Percentiles rank a stretch among this genome's conserved stretches.
Conservation (phyloP, 1,140 invertebrate species). For the Calephelis virginiensis region DNA sequence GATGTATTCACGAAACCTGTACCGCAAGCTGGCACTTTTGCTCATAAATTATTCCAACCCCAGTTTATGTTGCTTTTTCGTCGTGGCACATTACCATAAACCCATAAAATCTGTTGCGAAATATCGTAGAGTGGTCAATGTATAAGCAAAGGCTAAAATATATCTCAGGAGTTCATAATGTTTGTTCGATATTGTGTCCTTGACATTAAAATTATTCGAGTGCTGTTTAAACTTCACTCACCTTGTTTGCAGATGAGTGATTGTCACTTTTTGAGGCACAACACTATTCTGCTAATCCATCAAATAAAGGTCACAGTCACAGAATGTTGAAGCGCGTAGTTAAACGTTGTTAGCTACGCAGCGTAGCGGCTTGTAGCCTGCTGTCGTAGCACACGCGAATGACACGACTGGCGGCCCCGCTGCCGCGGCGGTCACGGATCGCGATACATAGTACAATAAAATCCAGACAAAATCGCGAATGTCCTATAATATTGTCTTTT, state of each 20-base stretch:
- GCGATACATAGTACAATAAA: constrained; percentile 43
- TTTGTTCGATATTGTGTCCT: constrained; percentile 73
- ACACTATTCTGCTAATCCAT: constrained; percentile 40
- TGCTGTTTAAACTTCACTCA: constrained; percentile 56
- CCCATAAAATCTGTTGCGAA: constrained; percentile 28
- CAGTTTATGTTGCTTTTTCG: constrained; percentile 45
- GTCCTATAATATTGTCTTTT: too few relatives aligned
- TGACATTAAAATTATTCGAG: constrained; percentile 54
- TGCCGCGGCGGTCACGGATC: constrained; percentile 57
- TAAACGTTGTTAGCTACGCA: constrained; percentile 45
- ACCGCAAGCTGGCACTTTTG: constrained; percentile 49
- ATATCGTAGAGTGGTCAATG: constrained; percentile 21
- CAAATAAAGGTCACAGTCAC: constrained; percentile 46
- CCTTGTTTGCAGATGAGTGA: constrained; percentile 37
- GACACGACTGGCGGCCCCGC: constrained; percentile 57
- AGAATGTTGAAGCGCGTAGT: constrained; percentile 38
- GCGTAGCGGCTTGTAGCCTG: constrained; percentile 57
- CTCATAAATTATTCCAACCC: constrained; percentile 63
- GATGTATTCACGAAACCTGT: constrained; percentile 52
- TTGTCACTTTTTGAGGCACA: constrained; percentile 6
- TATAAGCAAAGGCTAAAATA: not conserved
- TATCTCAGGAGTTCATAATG: constrained; percentile 29
- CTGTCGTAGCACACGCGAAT: constrained; percentile 57
- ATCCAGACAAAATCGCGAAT: constrained; percentile 37
- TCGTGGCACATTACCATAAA: constrained; percentile 43